These are phyloP conservation scores for Cyprinodon diabolis DNA, from an alignment of 2,797 vertebrate genomes.

Conservation along the genomic window DNA sequence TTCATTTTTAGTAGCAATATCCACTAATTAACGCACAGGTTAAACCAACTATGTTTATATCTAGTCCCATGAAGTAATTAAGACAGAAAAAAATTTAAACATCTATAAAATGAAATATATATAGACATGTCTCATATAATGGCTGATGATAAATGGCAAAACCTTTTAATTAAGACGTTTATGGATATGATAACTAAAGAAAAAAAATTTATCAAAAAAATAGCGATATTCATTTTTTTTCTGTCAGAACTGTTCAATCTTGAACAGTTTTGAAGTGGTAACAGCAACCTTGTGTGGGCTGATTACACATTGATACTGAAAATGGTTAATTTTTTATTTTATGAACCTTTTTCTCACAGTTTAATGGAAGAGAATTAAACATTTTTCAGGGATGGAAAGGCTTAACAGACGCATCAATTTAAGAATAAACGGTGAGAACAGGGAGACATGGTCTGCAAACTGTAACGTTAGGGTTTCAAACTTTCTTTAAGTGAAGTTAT, in stretches of 20 bases:
- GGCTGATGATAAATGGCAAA: slow-evolving; percentile 8
- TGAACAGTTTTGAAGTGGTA: slow-evolving; percentile 9
- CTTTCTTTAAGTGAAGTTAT: too few species aligned
- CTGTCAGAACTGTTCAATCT: slow-evolving; percentile 16
- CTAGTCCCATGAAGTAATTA: slow-evolving; percentile 51
- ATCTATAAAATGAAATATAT: slow-evolving; percentile 30
- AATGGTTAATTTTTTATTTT: slow-evolving; percentile 18
- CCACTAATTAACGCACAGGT: slow-evolving; percentile 60
- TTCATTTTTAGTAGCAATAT: slow-evolving; percentile 55
- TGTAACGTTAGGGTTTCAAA: too few species aligned
- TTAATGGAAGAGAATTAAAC: slow-evolving; percentile 14
- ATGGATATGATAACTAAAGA: not conserved
- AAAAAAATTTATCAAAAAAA: not conserved
- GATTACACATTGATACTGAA: slow-evolving; percentile 36
- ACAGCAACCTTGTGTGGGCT: slow-evolving; percentile 7
- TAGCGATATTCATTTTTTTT: not conserved
- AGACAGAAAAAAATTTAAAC: slow-evolving; percentile 30
- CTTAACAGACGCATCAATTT: slow-evolving; percentile 1
- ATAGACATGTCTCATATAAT: slow-evolving; percentile 17
- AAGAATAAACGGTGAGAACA: too few species aligned
- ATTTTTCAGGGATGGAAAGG: slow-evolving; percentile 10
- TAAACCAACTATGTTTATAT: slow-evolving; percentile 27
- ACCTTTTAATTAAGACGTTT: not conserved
- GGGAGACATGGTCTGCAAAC: too few species aligned
- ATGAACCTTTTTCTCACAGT: slow-evolving; percentile 12